Evolutionary conservation across 2,888 invertebrate genomes (phyloP), one percentile per base, ranked within the genome.

Genomic region (Anthrax anthrax): DNA sequence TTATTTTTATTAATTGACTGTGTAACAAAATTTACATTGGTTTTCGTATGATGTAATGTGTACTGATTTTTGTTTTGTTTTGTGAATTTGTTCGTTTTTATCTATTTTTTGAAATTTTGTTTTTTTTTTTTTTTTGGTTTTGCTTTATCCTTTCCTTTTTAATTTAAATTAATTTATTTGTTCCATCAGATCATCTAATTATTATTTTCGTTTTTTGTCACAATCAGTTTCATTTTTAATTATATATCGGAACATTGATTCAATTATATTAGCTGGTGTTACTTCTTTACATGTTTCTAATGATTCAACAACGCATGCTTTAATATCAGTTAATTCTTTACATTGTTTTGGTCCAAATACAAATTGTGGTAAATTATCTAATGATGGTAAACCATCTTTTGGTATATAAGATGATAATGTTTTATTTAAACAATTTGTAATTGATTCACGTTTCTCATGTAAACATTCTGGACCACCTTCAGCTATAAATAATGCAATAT

Each of bases 381-480:
- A 58, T 43, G 70, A 60, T 16, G 70, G 57, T 19, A 60, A 50
- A 38, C 63, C 60, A 5, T 70, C 57, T 8, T 71, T 62, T 3
- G 76, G 70, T 2, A 73, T 48, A 52, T 76, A 73, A 1, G 64
- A 55, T 1, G 73, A 71, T 34, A 79, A 67, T 0, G 83, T 81
- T 23, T 61, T 60, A 58, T 84, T 83, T 10, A 77, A 58, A 58
- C 87, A 87, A 3, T 69, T 60, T 56, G 75, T 72, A 34, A 87
- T 71, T 2, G 69, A 74, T 1, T 75, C 72, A 50, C 73, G 70
- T 51, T 80, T 77, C 1, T 72, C 70, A 47, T 72, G 57, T 49
- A 86, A 69, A 58, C 87, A 88, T 58, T 85, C 81, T 10, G 80
- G 78, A 0, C 87, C 87, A n/a, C 80, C 79, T 59, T 86, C 84